Percentiles rank a stretch among this genome's conserved stretches.
These are phyloP conservation scores for Hippasteria phrygiana DNA, from an alignment of 53 echinoderm and acorn worm genomes.

Conservation along the genomic window DNA sequence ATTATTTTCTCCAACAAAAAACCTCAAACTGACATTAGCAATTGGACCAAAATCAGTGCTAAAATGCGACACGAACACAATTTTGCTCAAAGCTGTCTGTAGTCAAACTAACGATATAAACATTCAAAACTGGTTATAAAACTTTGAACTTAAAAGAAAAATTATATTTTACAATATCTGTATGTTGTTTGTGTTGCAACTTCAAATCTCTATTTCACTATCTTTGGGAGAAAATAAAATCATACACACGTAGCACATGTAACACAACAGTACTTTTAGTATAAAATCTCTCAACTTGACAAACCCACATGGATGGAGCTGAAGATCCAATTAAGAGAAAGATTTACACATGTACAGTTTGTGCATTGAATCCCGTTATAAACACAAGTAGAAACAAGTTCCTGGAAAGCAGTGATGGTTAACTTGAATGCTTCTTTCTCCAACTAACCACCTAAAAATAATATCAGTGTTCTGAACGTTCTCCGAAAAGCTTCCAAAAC, in stretches of 20 bases:
- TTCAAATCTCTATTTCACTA: constrained; percentile 35
- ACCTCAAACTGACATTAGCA: too few species aligned
- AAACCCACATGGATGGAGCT: neutral
- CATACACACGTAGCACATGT: constrained; percentile 7
- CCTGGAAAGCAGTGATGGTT: too few species aligned
- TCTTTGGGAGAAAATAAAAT: constrained; percentile 16
- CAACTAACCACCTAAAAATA: too few species aligned
- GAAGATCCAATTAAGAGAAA: neutral
- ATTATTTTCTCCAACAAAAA: too few species aligned
- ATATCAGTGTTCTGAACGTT: too few species aligned
- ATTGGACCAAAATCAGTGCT: too few species aligned
- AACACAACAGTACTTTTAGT: constrained; percentile 46
- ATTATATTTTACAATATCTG: neutral
- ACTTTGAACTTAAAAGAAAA: neutral
- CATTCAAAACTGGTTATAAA: constrained; percentile 16
- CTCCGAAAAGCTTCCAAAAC: too few species aligned
- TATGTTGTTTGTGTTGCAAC: neutral
- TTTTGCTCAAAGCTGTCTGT: neutral
- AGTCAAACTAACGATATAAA: neutral
- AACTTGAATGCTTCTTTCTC: too few species aligned
- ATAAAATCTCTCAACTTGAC: neutral
- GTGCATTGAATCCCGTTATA: neutral
- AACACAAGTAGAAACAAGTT: too few species aligned
- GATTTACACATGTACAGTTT: constrained; percentile 22
- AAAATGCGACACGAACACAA: neutral